These are phyloP conservation scores for Rhynchomys soricoides DNA, from an alignment of 2,113 vertebrate species.

Conservation along the genomic window DNA sequence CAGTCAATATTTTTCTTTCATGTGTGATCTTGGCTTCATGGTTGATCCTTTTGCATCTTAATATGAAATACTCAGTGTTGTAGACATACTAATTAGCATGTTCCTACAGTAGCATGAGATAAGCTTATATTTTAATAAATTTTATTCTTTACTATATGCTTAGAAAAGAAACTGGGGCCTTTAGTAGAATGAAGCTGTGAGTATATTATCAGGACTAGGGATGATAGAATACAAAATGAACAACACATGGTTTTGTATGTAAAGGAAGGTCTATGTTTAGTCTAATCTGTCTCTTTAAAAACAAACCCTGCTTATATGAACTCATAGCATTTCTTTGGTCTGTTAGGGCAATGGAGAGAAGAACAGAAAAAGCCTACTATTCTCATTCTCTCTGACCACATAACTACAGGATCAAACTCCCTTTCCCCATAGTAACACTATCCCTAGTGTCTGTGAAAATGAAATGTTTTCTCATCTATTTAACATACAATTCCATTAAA, in stretches of 20 bases:
- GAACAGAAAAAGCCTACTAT: background rate
- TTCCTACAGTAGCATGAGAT: background rate
- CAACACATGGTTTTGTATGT: background rate
- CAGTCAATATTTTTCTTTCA: slow-evolving; percentile 37
- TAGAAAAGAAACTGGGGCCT: background rate
- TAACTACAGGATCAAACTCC: background rate
- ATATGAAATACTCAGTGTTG: slow-evolving; percentile 7
- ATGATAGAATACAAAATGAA: background rate
- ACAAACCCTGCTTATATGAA: background rate
- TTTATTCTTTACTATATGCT: background rate
- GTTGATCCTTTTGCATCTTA: background rate
- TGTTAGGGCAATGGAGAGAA: background rate
- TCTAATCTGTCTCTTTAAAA: slow-evolving; percentile 8
- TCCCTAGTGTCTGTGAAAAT: background rate
- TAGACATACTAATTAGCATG: background rate
- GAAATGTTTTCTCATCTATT: background rate
- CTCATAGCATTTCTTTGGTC: slow-evolving; percentile 2
- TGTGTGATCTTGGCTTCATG: background rate
- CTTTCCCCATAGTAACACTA: background rate
- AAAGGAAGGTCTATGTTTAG: slow-evolving; percentile 10
- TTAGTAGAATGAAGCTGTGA: background rate
- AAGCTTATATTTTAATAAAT: background rate
- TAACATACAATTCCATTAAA: background rate
- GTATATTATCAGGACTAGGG: background rate
- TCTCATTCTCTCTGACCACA: background rate